Evolutionary conservation across 1,140 invertebrate species (phyloP).

Genomic region (Trichogramma pretiosum): DNA sequence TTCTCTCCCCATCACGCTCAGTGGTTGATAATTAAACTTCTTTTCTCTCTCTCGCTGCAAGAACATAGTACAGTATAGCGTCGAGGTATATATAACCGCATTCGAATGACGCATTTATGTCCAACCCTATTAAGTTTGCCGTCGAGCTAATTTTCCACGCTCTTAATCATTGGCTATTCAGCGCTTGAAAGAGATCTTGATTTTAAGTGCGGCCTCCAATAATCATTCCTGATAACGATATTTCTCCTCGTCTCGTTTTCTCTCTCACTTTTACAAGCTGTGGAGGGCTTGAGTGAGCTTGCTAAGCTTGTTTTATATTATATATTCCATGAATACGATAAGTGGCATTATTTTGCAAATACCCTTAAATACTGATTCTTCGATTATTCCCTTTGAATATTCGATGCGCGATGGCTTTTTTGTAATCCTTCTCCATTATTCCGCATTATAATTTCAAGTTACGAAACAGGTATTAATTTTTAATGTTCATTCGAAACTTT

Average conservation of each 20-base stretch:
- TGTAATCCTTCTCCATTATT: too few relatives aligned
- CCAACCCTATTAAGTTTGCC: background rate
- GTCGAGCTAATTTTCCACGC: slow-evolving; percentile 35
- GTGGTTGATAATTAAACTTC: slow-evolving; percentile 16
- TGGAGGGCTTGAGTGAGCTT: slow-evolving; percentile 26
- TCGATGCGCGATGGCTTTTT: too few relatives aligned
- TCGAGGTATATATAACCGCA: background rate
- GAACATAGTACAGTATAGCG: too few relatives aligned
- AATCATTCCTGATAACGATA: slow-evolving; percentile 41
- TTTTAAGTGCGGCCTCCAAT: slow-evolving; percentile 43
- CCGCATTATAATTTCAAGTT: too few relatives aligned
- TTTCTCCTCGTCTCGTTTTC: slow-evolving; percentile 19
- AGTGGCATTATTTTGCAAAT: too few relatives aligned
- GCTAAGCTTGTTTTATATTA: slow-evolving; percentile 22
- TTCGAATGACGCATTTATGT: background rate
- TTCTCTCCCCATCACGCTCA: too few relatives aligned
- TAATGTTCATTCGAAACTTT: too few relatives aligned
- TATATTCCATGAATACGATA: too few relatives aligned
- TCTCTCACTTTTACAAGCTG: slow-evolving; percentile 40
- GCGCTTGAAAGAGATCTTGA: slow-evolving; percentile 44
- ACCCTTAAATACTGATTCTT: too few relatives aligned
- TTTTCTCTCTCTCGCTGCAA: background rate
- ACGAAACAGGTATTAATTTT: too few relatives aligned
- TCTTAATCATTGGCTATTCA: slow-evolving; percentile 45
- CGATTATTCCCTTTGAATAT: too few relatives aligned